Evolutionary conservation across 2,888 invertebrate genomes (phyloP), one percentile per base, ranked within the genome.

Genomic region (Axea sp.): DNA sequence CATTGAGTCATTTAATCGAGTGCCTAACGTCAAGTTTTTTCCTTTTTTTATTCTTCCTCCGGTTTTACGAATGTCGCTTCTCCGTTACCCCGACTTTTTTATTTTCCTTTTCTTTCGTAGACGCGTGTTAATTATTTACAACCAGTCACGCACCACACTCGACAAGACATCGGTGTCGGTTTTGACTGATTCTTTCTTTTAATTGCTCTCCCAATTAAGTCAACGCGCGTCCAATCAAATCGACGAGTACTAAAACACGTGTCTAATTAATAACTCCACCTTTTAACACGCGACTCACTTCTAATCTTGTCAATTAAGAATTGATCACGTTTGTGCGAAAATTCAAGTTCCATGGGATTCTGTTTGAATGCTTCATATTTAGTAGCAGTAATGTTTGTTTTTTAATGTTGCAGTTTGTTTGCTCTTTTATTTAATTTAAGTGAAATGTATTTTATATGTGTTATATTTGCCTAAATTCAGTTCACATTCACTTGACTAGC

Each of bases 131-230:
- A 80, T 79, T 75, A 75, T 64, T 57, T 51, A 62, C 59, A 51
- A 49, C 15, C 15, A 68, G 64, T 68, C 73, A 69, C 68, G 68
- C 62, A 68, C 19, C 31, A n/a, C 31, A 26, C 37, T 65, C 22
- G 8, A 62, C 9, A 9, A 49, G 39, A 30, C 49, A 45, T 31
- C 43, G 31, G 45, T 55, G 47, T 26, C 39, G 60, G 22, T 55
- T 65, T 65, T 41, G 39, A 53, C 60, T 67, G 31, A 43, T 35
- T 57, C 75, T 82, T 86, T 85, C 73, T 83, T 86, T 85, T 87
- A 86, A 87, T 86, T 86, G 86, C 84, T 78, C 77, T 79, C 77
- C 86, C 86, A 87, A 87, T 87, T 86, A 86, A 43, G 14, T 6
- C 55, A 14, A 43, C 26, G 24, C 12, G 83, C 84, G 83, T 78